Conservation (phyloP, 2,888 invertebrate genomes). For the Mystacides longicornis region DNA sequence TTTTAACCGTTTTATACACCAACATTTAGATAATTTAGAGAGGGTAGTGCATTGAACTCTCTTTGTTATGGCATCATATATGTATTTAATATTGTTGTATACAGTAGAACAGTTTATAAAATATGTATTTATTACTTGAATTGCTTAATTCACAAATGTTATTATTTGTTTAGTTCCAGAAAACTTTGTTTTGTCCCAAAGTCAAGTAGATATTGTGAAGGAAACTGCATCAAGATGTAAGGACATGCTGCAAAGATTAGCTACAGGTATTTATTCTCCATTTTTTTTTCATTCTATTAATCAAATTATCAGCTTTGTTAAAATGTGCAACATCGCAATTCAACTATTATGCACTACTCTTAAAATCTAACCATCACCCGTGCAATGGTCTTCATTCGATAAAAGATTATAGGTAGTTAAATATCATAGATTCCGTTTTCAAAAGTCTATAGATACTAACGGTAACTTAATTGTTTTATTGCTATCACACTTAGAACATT, state of each 20-base stretch:
- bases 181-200: slow-evolving; percentile 53
- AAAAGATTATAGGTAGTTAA: too few species aligned
- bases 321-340: too few species aligned
- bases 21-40: not conserved
- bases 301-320: too few species aligned
- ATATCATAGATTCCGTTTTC: too few species aligned
- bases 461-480: too few species aligned
- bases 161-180: slow-evolving; percentile 49
- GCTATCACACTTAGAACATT: too few species aligned
- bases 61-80: slow-evolving; percentile 9
- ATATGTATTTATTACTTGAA: not conserved
- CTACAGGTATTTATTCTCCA: slow-evolving; percentile 82
- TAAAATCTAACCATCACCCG: too few species aligned
- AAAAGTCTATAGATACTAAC: too few species aligned
- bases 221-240: slow-evolving; percentile 72
- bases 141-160: not conserved
- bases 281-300: too few species aligned
- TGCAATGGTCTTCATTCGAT: too few species aligned
- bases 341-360: too few species aligned
- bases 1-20: too few species aligned
- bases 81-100: not conserved
- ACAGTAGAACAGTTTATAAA: not conserved
- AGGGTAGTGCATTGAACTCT: slow-evolving; percentile 16
- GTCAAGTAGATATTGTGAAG: slow-evolving; percentile 64
- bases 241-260: slow-evolving; percentile 74